Evolutionary conservation across 1,140 invertebrate genomes (phyloP), one percentile per base, ranked within the genome.

Genomic region (Drosophila insularis): DNA sequence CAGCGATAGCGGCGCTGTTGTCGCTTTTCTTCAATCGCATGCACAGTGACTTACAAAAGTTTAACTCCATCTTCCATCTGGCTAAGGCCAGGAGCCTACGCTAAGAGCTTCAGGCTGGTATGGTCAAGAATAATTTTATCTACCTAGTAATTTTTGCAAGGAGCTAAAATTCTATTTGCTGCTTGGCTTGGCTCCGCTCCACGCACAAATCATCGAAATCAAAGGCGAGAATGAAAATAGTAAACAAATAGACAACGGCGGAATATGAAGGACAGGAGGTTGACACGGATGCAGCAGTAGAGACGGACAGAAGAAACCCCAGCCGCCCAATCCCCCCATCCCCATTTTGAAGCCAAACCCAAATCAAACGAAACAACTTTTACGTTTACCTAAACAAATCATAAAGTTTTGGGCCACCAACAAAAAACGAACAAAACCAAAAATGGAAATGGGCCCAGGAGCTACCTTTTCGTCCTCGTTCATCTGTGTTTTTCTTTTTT

Each of bases 191-290:
- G 21, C 11, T 35, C 10, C 8, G 35, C 46, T 31, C 58, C 54
- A 68, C 46, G 62, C 64, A 70, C 67, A 80, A 85, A 85, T 85
- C 76, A 85, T 85, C 76, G 71, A 85, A 85, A 87, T 73, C 81
- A 65, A 59, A 69, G 71, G 43, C 43, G 43, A 50, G 43, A 50
- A 50, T 63, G 61, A 68, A 64, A 71, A 86, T 86, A 74, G 74
- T 78, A 85, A 85, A 78, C 70, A 80, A 86, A 80, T 40, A 60
- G 43, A 59, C 37, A 56, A 55, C 56, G 14, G 35, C 13, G 19
- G 62, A 32, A 40, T 32, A 32, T 19, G n/a, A 23, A 2, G 23
- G 40, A 50, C 8, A 35, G 46, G 50, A 39, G 65, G 21, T 4
- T 4, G 35, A 4, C 11, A 37, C 35, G 35, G 35, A 37, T 39